Evolutionary conservation across 2,797 vertebrate species (phyloP).

Genomic region (Phyllotis vaccarum): DNA sequence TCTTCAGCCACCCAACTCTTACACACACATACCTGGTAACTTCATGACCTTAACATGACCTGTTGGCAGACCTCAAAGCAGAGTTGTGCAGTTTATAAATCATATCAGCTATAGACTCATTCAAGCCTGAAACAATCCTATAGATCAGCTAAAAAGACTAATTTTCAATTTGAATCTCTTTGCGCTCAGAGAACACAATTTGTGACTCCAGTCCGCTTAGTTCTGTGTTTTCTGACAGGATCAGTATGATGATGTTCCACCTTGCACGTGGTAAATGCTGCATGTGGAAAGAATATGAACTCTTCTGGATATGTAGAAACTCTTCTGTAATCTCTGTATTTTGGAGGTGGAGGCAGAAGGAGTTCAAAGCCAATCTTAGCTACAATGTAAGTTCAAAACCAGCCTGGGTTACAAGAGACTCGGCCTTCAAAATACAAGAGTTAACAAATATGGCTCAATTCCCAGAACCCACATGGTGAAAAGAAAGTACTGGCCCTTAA

Average conservation of each 20-base stretch:
- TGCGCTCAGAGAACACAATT: not conserved
- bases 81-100: not conserved
- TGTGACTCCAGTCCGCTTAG: not conserved
- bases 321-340: not conserved
- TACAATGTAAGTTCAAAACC: not conserved
- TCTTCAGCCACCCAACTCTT: not conserved
- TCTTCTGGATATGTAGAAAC: not conserved
- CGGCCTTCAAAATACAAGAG: not conserved
- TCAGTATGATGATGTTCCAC: not conserved
- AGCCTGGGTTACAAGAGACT: not conserved
- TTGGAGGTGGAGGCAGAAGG: not conserved
- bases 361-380: not conserved
- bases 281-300: not conserved
- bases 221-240: not conserved
- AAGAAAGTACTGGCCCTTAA: not conserved
- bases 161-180: slow-evolving; percentile 18
- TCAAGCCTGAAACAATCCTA: not conserved
- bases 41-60: not conserved
- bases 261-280: not conserved
- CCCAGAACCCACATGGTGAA: not conserved
- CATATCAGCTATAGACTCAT: not conserved
- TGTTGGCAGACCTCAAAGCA: not conserved
- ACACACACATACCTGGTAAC: not conserved
- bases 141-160: not conserved
- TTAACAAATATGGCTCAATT: not conserved